Evolutionary conservation across 2,888 invertebrate species (phyloP).

Genomic region (Cephus spinipes): DNA sequence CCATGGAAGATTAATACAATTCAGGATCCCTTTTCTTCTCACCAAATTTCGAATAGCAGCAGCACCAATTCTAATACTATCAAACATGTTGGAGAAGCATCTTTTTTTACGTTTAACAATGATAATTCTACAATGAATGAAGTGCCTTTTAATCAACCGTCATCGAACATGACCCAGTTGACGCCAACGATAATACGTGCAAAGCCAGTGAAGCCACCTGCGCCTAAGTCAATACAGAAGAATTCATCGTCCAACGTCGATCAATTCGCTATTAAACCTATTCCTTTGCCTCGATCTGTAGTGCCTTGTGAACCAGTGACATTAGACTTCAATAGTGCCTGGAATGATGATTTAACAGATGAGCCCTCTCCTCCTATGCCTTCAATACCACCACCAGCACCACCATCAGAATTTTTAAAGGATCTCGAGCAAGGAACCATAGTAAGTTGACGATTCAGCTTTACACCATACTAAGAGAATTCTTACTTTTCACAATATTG

Average conservation of each 20-base stretch:
- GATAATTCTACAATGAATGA: slow-evolving; percentile 20
- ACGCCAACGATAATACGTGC: slow-evolving; percentile 84
- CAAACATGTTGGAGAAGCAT: slow-evolving; percentile 49
- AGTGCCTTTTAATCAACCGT: slow-evolving; percentile 29
- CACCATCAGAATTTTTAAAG: slow-evolving; percentile 69
- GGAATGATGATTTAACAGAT: slow-evolving; percentile 28
- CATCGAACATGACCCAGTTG: slow-evolving; percentile 40
- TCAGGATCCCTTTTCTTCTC: slow-evolving; percentile 71
- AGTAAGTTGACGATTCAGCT: slow-evolving; percentile 33
- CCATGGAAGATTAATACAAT: slow-evolving; percentile 67
- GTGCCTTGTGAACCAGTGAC: slow-evolving; percentile 30
- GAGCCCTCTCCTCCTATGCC: slow-evolving; percentile 84
- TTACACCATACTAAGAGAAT: background rate
- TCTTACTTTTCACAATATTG: background rate
- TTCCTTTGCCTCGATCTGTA: slow-evolving; percentile 15
- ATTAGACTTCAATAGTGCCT: slow-evolving; percentile 24
- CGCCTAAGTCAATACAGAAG: slow-evolving; percentile 66
- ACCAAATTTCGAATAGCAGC: slow-evolving; percentile 38
- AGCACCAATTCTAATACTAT: slow-evolving; percentile 25
- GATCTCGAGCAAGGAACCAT: slow-evolving; percentile 44
- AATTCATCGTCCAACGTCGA: slow-evolving; percentile 30
- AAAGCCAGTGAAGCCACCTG: slow-evolving; percentile 72
- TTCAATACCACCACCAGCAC: slow-evolving; percentile 81
- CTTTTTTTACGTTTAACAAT: slow-evolving; percentile 52
- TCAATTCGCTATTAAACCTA: slow-evolving; percentile 13